These are phyloP conservation scores for Dimorphilus gyrociliatus DNA, from an alignment of 2,888 invertebrate species.

Conservation along the genomic window DNA sequence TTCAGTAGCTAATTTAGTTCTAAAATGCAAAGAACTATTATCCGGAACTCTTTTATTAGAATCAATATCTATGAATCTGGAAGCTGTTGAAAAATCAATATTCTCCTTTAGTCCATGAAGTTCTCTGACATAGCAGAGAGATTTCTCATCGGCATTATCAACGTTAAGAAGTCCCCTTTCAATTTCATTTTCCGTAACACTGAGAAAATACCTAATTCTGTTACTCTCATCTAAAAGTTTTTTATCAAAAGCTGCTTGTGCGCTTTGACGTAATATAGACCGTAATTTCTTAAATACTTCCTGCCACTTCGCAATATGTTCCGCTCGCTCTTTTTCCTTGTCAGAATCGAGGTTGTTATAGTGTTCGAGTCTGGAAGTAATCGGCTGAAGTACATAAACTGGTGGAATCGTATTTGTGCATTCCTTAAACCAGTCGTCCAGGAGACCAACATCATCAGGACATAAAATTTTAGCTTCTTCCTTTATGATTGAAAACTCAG, in stretches of 20 bases:
- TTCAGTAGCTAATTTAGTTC: constrained; percentile 3
- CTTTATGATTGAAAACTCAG: constrained; percentile 17
- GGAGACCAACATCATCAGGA: constrained; percentile 12
- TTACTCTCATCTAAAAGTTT: no score
- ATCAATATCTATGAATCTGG: constrained; percentile 5
- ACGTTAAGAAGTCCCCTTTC: constrained; percentile 6
- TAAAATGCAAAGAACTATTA: constrained; percentile 1
- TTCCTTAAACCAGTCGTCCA: constrained; percentile 23
- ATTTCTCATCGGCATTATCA: neutral
- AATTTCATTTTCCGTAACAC: no score
- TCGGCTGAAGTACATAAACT: constrained; percentile 23
- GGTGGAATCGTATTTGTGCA: constrained; percentile 26
- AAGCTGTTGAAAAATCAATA: neutral
- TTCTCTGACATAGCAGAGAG: constrained; percentile 6
- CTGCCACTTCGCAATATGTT: no score
- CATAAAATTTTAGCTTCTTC: constrained; percentile 10
- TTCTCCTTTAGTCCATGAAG: constrained; percentile 3
- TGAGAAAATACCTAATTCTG: no score
- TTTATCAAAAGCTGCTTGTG: no score
- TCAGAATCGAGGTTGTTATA: neutral
- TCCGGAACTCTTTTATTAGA: constrained; percentile 3
- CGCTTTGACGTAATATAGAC: no score
- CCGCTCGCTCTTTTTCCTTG: neutral
- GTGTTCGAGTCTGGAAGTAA: neutral
- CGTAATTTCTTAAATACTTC: no score